phyloP scores from a whole-genome alignment of 2,888 invertebrate genomes.

The Andrena trimmerana region DNA sequence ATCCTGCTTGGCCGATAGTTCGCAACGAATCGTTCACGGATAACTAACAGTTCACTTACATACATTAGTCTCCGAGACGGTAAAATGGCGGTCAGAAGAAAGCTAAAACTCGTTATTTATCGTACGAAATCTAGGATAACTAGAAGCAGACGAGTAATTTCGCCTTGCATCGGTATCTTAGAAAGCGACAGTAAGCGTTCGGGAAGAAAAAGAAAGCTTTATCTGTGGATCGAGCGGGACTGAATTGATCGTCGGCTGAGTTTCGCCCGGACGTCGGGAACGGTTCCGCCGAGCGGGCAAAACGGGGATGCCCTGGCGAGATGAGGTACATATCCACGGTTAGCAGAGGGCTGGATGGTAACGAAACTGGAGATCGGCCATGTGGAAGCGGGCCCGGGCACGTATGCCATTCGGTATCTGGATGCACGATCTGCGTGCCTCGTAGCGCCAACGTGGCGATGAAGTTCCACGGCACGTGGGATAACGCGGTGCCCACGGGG shows the following conservation, averaged over 20 bases:
- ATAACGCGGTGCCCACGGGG: slow-evolving; percentile 40
- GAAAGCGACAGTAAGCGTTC: background rate
- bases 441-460: slow-evolving; percentile 51
- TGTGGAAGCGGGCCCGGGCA: slow-evolving; percentile 52
- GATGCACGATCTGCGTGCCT: slow-evolving; percentile 58
- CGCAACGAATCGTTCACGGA: no score
- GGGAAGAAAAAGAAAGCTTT: no score
- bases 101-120: background rate
- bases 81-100: no score
- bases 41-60: no score
- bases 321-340: slow-evolving; percentile 8
- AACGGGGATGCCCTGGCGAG: background rate
- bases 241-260: no score
- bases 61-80: no score
- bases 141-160: no score
- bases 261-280: no score
- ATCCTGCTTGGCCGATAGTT: no score
- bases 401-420: slow-evolving; percentile 63
- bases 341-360: slow-evolving; percentile 16
- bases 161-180: no score
- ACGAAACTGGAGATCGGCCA: slow-evolving; percentile 59
- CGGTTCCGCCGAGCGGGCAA: background rate
- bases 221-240: no score
- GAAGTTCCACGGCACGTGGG: slow-evolving; percentile 58
- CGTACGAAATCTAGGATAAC: no score